Base-by-base conservation (phyloP, 2,888 invertebrate species). In the Papilio demoleus region DNA sequence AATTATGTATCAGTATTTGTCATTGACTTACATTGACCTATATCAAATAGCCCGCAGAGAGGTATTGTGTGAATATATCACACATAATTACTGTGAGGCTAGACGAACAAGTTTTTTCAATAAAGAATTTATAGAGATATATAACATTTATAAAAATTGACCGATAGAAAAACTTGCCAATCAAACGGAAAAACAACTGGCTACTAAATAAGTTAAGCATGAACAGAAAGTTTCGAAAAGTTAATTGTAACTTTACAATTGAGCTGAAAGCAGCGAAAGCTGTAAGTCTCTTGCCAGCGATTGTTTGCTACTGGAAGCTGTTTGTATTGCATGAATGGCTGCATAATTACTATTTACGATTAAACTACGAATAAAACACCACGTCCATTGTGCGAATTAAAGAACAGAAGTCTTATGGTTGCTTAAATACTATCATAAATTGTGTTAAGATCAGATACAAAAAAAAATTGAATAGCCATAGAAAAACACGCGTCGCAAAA, bases 181-280 rank as follows among this genome's bases (percentile, higher is more conserved):
- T n/a, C n/a, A n/a, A 74, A 79, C 82, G 79, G 77, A 81, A 82
- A 81, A 79, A 77, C 77, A 79, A 68, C 68, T 75, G 74, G 75
- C 59, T 50, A 75, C 73, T 78, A 74, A 70, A 84, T 53, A 56
- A 81, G 79, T 81, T 79, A 80, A 76, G 63, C 4, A 38, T 14
- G 6, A 83, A 84, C 82, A 84, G 85, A 88, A 87, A 87, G 87
- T 87, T 85, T 81, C 78, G 77, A 85, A 86, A 80, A 79, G 79
- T 83, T 87, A 87, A 87, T 88, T 87, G 85, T 85, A 88, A 86
- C 83, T 85, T 87, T 76, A 78, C 77, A 82, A 82, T 84, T 76
- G 79, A 76, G 78, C 77, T 75, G 80, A 80, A 75, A 74, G 73
- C 75, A 74, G 81, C 72, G 78, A 79, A 77, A 79, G 78, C 74